A percentile compares a stretch with the other conserved stretches of the same genome.
phyloP scores from a whole-genome alignment of 2,888 invertebrate species.

The Rhagonycha lutea region DNA sequence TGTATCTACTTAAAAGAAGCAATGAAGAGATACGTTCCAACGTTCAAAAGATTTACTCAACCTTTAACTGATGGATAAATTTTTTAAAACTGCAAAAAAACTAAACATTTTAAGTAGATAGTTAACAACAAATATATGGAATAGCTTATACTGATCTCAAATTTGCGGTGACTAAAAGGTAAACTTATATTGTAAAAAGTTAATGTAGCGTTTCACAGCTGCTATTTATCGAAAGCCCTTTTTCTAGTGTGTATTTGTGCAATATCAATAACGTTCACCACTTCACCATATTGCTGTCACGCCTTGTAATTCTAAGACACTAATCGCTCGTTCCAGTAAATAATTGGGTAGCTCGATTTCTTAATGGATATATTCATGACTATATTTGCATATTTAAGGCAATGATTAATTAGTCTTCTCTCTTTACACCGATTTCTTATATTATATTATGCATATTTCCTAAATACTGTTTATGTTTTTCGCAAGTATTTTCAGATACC shows the following conservation, averaged over 20 bases:
- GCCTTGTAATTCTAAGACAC: slow-evolving; percentile 11
- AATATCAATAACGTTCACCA: slow-evolving; percentile 10
- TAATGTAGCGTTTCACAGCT: neutral
- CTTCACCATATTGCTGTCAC: slow-evolving; percentile 13
- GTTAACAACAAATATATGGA: neutral
- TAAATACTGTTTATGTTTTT: neutral
- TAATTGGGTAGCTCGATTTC: slow-evolving; percentile 16
- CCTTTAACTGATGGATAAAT: neutral
- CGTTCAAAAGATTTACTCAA: neutral
- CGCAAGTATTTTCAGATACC: neutral
- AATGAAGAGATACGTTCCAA: neutral
- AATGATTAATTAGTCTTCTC: slow-evolving; percentile 16
- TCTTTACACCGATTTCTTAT: neutral
- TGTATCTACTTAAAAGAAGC: neutral
- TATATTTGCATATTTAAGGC: slow-evolving; percentile 20
- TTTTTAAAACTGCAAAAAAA: neutral
- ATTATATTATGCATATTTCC: neutral
- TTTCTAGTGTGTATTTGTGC: slow-evolving; percentile 4
- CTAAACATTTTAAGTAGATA: neutral
- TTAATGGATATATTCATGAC: slow-evolving; percentile 21
- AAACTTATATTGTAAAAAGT: neutral
- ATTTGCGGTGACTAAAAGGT: slow-evolving; percentile 7
- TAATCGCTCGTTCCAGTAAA: slow-evolving; percentile 17
- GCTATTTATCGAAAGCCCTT: slow-evolving; percentile 15
- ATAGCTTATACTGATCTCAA: neutral